Evolutionary conservation across 2,888 invertebrate species (phyloP), one percentile per base, ranked within the genome.

Genomic region (Chaitophorus viminalis): DNA sequence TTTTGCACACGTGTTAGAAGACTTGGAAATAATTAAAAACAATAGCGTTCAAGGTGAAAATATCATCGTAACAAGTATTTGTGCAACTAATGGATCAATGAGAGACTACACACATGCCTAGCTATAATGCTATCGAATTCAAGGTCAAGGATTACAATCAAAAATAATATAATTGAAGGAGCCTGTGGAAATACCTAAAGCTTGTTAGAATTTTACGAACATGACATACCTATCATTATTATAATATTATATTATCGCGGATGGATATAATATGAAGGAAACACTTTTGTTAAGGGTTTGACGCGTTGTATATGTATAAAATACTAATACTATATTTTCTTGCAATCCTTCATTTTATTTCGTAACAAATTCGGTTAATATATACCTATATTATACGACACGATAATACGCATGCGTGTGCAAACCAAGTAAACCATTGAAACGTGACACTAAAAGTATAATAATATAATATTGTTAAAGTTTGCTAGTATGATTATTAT

Each of bases 11-110:
- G 21, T 29, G 36, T 74, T 54, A n/a, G n/a, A n/a, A n/a, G n/a
- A n/a, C n/a, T n/a, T n/a, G 18, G 17, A 65, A 31, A 31, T 76
- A 84, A 76, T 84, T 84, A 46, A 84, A 9, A 75, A 60, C 60
- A 60, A 75, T 39, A 60, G 60, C 39, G 75, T 76, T 65, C 83
- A 84, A 84, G 83, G 75, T 76, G 39, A 84, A 60, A 31, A 60
- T 29, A 60, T 39, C 33, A 76, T 75, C 74, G 39, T 31, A 76
- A 82, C 33, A n/a, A 82, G 52, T 54, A 9, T 39, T 31, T 60
- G 46, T 82, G 33, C 9, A 60, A 60, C 36, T 75, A 83, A 75
- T 60, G 14, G 75, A 84, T 46, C 75, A 84, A 76, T 84, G 75
- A 65, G 25, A 76, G 2, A 46, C 14, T 46, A 60, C 25, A 46